phyloP scores from a whole-genome alignment of 92 coral and sea anemone species.

The Epizoanthus ramosus region DNA sequence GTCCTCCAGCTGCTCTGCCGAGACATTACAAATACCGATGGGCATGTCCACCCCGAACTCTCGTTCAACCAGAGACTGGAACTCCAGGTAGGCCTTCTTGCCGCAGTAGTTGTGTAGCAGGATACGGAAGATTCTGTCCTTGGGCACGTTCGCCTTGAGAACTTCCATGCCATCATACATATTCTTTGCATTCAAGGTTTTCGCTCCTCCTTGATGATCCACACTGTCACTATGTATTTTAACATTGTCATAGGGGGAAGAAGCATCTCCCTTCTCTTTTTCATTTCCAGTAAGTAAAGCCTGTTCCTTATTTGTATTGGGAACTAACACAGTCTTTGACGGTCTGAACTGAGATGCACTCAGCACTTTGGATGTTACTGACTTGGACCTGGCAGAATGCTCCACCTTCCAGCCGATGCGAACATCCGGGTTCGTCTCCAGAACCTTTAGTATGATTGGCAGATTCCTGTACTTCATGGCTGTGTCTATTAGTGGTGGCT shows the following conservation, averaged over 20 bases:
- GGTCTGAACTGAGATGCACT: slow-evolving; percentile 33
- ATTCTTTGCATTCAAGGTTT: slow-evolving; percentile 37
- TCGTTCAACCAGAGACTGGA: slow-evolving; percentile 61
- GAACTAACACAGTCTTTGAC: slow-evolving; percentile 18
- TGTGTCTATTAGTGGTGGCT: slow-evolving; percentile 58
- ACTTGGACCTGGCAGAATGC: slow-evolving; percentile 42
- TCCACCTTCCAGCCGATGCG: slow-evolving; percentile 72
- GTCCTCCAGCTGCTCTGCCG: slow-evolving; percentile 65
- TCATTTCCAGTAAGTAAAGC: neutral
- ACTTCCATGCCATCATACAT: slow-evolving; percentile 55
- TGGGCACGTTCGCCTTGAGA: slow-evolving; percentile 52
- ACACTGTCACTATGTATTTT: slow-evolving; percentile 14
- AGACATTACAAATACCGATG: slow-evolving; percentile 64
- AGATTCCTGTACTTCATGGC: slow-evolving; percentile 67
- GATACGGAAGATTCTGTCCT: slow-evolving; percentile 53
- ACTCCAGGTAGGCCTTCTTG: slow-evolving; percentile 59
- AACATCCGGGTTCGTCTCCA: slow-evolving; percentile 50
- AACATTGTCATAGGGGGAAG: neutral
- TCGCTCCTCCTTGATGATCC: slow-evolving; percentile 8
- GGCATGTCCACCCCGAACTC: slow-evolving; percentile 63
- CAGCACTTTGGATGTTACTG: slow-evolving; percentile 2
- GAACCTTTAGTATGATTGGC: slow-evolving; percentile 52
- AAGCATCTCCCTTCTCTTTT: neutral
- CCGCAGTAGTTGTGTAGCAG: slow-evolving; percentile 64
- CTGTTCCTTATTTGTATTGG: slow-evolving; percentile 1